Conservation (phyloP, 1,140 invertebrate genomes). For the Cotesia typhae region DNA sequence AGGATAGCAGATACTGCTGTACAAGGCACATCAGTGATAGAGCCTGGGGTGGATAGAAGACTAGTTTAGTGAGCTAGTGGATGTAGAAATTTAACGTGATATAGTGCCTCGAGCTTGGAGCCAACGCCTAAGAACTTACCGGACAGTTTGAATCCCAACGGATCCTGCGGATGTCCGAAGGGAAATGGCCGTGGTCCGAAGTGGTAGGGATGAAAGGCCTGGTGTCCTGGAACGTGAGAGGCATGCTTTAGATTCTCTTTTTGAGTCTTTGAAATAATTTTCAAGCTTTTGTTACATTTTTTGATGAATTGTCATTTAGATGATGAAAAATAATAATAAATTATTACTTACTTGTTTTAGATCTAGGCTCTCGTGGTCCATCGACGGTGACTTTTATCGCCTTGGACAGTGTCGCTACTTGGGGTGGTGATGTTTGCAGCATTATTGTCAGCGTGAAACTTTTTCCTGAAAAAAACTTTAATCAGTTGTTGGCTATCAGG, state of each 20-base stretch:
- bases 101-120: constrained; percentile 22
- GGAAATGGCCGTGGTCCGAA: constrained; percentile 82
- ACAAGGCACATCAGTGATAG: background rate
- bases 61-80: background rate
- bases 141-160: constrained; percentile 83
- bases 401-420: constrained; percentile 92
- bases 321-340: background rate
- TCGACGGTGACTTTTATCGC: constrained; percentile 99
- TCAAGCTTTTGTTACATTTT: too few species aligned
- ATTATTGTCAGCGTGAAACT: constrained; percentile 97
- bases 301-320: too few species aligned
- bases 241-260: constrained; percentile 41
- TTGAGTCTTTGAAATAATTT: background rate
- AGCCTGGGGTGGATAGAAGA: background rate
- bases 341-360: constrained; percentile 82
- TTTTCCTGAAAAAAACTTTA: constrained; percentile 76
- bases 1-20: too few species aligned
- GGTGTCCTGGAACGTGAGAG: constrained; percentile 71
- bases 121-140: constrained; percentile 67
- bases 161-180: constrained; percentile 81
- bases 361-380: constrained; percentile 94
- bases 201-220: constrained; percentile 86
- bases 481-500: background rate
- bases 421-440: constrained; percentile 89
- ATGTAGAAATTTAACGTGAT: constrained; percentile 27